Conservation (phyloP, 2,888 invertebrate genomes). For the Ischnus inquisitorius region DNA sequence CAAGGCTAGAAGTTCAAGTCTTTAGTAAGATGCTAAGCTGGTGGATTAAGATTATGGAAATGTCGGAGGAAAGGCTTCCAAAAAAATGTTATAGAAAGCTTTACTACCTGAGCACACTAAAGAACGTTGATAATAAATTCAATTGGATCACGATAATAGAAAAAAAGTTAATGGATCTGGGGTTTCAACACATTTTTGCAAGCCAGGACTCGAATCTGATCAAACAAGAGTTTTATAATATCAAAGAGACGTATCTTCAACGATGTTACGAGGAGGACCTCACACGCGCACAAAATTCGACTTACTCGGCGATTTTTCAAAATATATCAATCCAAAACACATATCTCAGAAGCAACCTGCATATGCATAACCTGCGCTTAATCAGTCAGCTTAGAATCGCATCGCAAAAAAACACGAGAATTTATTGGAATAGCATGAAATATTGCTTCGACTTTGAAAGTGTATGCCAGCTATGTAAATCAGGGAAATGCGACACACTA, state of each 20-base stretch:
- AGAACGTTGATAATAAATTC: slow-evolving; percentile 3
- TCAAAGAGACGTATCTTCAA: not conserved
- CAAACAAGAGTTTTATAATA: not conserved
- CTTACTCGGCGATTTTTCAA: not conserved
- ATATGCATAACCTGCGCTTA: not conserved
- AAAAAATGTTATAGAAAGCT: slow-evolving; percentile 19
- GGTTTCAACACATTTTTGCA: not conserved
- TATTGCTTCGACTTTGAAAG: slow-evolving; percentile 1
- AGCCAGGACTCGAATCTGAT: not conserved
- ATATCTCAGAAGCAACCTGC: not conserved
- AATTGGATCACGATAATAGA: slow-evolving; percentile 5
- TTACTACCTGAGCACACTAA: not conserved
- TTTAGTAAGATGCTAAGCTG: no score
- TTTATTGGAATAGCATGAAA: slow-evolving; percentile 6
- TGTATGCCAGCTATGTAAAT: not conserved
- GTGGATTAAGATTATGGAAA: slow-evolving; percentile 18
- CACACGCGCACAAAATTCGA: not conserved
- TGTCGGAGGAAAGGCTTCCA: slow-evolving; percentile 8
- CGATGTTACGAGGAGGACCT: not conserved
- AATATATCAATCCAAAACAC: not conserved
- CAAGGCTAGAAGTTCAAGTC: no score
- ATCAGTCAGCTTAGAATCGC: slow-evolving; percentile 12
- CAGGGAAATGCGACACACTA: not conserved
- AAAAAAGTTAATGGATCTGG: not conserved
- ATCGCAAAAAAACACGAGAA: not conserved